These are phyloP conservation scores for Trypoxylus dichotomus DNA, from an alignment of 1,140 invertebrate genomes.

Conservation along the genomic window DNA sequence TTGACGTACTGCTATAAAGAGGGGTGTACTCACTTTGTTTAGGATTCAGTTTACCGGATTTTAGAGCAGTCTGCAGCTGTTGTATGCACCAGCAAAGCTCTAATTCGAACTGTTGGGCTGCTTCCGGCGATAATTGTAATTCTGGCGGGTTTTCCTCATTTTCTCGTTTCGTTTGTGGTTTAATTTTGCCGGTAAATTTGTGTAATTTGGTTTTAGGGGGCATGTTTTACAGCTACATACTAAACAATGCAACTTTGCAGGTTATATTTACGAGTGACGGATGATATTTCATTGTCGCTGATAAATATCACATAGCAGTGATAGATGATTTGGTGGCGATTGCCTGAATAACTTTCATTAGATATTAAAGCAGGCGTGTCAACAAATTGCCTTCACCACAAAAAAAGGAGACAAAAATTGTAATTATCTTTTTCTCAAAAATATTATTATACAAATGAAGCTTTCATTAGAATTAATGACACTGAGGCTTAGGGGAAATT, in stretches of 20 bases:
- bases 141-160: neutral
- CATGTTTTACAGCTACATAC: neutral
- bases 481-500: too few species aligned
- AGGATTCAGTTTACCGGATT: slow-evolving; percentile 62
- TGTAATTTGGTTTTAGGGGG: slow-evolving; percentile 6
- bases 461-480: too few species aligned
- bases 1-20: neutral
- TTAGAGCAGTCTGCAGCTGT: slow-evolving; percentile 63
- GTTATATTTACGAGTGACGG: slow-evolving; percentile 7
- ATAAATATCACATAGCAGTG: too few species aligned
- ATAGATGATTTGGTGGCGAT: too few species aligned
- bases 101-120: slow-evolving; percentile 67
- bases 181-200: slow-evolving; percentile 2
- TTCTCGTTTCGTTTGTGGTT: neutral
- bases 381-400: too few species aligned
- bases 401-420: too few species aligned
- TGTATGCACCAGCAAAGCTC: slow-evolving; percentile 78
- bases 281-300: too few species aligned
- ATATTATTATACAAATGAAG: too few species aligned
- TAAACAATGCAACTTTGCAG: neutral
- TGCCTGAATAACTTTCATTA: too few species aligned
- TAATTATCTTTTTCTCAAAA: too few species aligned
- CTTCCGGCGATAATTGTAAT: slow-evolving; percentile 9
- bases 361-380: too few species aligned
- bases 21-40: slow-evolving; percentile 60